Base-by-base conservation (phyloP, 2,113 vertebrate species). In the Oceanites oceanicus region DNA sequence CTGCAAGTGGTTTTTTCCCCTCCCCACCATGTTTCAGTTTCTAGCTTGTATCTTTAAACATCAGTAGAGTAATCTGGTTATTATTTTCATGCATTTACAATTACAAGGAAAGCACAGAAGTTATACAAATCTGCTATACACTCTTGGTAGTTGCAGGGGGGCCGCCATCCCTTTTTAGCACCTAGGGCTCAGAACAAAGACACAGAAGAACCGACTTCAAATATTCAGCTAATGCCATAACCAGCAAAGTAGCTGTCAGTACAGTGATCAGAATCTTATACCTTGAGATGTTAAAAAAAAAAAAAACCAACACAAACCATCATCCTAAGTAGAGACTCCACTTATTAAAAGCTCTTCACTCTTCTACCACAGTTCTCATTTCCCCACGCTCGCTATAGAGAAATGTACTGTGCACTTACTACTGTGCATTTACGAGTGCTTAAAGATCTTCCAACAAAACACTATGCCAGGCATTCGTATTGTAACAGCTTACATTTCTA, bases 391-490 rank as follows among this genome's bases (percentile, higher is more conserved):
- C 72, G 27, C 52, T 29, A 2, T 3, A 34, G 45, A 34, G 70
- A 55, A 65, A 68, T 1, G 10, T 5, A 52, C n/a, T 9, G 10
- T 3, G 32, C 26, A 2, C 74, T 94, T 77, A 75, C 10, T 5
- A 52, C n/a, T 9, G 10, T 3, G 32, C 23, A 2, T 77, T 94
- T 77, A 75, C 4, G 22, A 92, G 70, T 3, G 88, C 94, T 91
- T 66, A 73, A 88, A 92, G 95, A 91, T 85, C 95, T 38, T 87
- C 88, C 89, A 92, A 27, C 76, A 71, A 85, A 70, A 47, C 88
- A 19, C 66, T 72, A 38, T 58, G 71, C 88, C 86, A 87, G 94
- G 80, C 91, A 44, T 47, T 50, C 77, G 42, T 56, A 45, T 36
- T 47, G 4, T 20, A 89, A 34, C 89, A 95, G 93, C 95, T 67